Conservation (phyloP, 1,140 invertebrate genomes). For the Homalodisca vitripennis region DNA sequence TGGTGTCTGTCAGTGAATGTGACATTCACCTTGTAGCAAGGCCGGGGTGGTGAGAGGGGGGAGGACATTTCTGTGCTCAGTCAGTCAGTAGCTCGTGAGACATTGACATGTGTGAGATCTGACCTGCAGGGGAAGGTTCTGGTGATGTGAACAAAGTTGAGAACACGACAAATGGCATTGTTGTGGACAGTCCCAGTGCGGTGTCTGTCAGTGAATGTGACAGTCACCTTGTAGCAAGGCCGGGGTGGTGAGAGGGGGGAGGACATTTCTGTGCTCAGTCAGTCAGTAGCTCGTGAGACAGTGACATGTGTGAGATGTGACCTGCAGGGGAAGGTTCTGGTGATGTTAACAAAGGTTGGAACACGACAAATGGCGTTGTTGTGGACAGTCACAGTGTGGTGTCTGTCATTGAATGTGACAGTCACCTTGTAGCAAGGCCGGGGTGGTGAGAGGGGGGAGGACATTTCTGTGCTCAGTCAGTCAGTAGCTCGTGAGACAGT, state of each 20-base stretch:
- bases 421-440: too few species aligned
- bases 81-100: neutral
- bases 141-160: neutral
- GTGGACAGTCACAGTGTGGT: too few species aligned
- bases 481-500: neutral
- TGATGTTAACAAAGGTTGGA: neutral
- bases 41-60: neutral
- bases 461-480: neutral
- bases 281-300: neutral
- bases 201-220: too few species aligned
- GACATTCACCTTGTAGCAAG: too few species aligned
- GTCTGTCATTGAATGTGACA: too few species aligned
- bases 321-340: too few species aligned
- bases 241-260: neutral
- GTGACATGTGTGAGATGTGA: constrained; percentile 37
- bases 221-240: too few species aligned
- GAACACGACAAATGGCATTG: constrained; percentile 17
- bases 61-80: neutral
- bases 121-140: too few species aligned
- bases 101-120: constrained; percentile 36
- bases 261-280: neutral
- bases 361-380: constrained; percentile 38
- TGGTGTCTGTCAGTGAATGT: too few species aligned
- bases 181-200: constrained; percentile 41
- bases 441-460: neutral